These are phyloP conservation scores for Vollenhovia emeryi DNA, from an alignment of 1,140 invertebrate genomes.

Conservation along the genomic window DNA sequence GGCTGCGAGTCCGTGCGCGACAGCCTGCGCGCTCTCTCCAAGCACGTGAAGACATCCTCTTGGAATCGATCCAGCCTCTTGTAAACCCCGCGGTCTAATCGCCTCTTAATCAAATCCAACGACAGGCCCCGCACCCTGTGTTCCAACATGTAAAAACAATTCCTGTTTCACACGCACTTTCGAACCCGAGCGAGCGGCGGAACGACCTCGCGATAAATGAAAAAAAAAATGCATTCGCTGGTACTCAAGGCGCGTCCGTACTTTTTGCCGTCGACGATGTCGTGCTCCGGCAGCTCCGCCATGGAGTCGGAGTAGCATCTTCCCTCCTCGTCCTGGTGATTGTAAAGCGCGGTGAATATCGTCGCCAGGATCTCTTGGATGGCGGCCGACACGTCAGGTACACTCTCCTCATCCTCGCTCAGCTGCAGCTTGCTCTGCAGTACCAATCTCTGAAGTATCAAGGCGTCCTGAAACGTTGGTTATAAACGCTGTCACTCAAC, in stretches of 20 bases:
- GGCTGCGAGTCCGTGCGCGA: slow-evolving; percentile 97
- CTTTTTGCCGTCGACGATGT: slow-evolving; percentile 91
- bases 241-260: slow-evolving; percentile 73
- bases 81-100: slow-evolving; percentile 95
- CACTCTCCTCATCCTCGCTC: slow-evolving; percentile 93
- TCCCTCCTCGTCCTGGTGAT: slow-evolving; percentile 98
- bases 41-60: slow-evolving; percentile 97
- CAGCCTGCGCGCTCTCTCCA: slow-evolving; percentile 94
- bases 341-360: slow-evolving; percentile 97
- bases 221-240: too few species aligned
- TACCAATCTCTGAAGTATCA: slow-evolving; percentile 96
- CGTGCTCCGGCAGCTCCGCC: slow-evolving; percentile 96
- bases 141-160: slow-evolving; percentile 76
- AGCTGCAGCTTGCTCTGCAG: slow-evolving; percentile 96
- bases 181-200: not conserved
- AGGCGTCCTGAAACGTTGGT: slow-evolving; percentile 89
- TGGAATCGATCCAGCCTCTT: slow-evolving; percentile 97
- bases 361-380: slow-evolving; percentile 96
- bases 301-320: slow-evolving; percentile 98
- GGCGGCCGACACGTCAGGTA: slow-evolving; percentile 94
- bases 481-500: not conserved
- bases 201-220: not conserved
- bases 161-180: not conserved
- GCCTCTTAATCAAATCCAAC: slow-evolving; percentile 93
- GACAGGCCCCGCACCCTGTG: slow-evolving; percentile 91